phyloP scores from a whole-genome alignment of 2,888 invertebrate genomes.

The Atethmia centrago region DNA sequence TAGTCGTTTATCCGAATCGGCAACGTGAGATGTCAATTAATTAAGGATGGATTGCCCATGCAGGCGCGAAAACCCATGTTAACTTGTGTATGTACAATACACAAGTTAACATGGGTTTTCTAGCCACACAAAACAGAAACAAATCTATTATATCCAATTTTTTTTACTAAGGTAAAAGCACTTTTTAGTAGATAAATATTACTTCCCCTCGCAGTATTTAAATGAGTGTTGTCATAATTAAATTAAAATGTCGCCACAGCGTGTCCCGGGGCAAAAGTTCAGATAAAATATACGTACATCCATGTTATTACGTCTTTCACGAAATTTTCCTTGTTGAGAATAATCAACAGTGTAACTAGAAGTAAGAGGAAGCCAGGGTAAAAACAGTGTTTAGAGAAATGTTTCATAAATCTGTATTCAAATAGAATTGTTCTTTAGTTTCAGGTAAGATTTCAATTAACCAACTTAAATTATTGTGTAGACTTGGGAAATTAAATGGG shows the following conservation, averaged over 20 bases:
- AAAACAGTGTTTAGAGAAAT: no score
- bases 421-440: not conserved
- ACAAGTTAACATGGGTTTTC: no score
- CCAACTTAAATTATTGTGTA: not conserved
- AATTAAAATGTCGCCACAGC: constrained; percentile 30
- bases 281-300: constrained; percentile 14
- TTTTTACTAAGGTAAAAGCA: not conserved
- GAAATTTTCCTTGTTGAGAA: constrained; percentile 12
- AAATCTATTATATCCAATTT: not conserved
- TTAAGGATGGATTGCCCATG: no score
- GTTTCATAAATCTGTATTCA: no score
- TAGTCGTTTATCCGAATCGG: not conserved
- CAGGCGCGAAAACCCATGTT: not conserved
- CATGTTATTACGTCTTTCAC: not conserved
- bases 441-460: not conserved
- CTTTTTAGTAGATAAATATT: not conserved
- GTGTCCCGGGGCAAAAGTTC: constrained; percentile 3
- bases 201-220: not conserved
- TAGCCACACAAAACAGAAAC: no score
- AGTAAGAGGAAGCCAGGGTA: not conserved
- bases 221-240: constrained; percentile 42
- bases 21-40: not conserved
- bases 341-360: constrained; percentile 2
- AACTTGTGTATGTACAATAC: no score
- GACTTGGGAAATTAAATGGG: not conserved